Base-by-base conservation (phyloP, 2,797 vertebrate genomes). In the Sibirionetta formosa region DNA sequence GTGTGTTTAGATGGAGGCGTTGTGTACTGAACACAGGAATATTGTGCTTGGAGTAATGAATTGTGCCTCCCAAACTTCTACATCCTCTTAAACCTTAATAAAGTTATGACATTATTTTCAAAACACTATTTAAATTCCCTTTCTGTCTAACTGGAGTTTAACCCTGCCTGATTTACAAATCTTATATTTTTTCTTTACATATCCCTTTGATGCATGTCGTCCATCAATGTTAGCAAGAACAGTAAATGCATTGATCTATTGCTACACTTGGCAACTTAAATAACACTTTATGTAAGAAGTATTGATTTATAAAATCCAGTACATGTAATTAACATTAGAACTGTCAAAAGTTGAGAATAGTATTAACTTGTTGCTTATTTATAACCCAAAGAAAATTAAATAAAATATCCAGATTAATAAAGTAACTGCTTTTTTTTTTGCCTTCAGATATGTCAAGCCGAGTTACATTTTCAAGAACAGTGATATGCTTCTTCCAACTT, bases 301-400 rank as follows among this genome's bases (percentile, higher is more conserved):
- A 96, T 94, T 95, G 96, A 97, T 96, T 97, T 97, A 92, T 94
- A 94, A 95, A 96, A 94, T 94, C 77, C 83, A 83, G 57, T 85
- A 90, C 94, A 80, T 95, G 90, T 97, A 97, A 96, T 97, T 97
- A 96, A 95, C 94, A 88, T 94, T 93, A 91, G 68, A 95, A 93
- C 90, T 96, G 96, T 93, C 96, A 96, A 93, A 96, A 95, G 77
- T 22, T 93, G 96, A 92, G 97, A 95, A 93, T 57, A 91, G 46
- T 90, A 93, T 96, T 95, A 96, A 95, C 93, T 95, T 88, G 82
- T 78, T 90, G 72, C 82, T 95, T 96, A 92, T 96, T 96, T 96
- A 96, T 96, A 95, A 95, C 65, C 26, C 26, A 71, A 77, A 88
- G 93, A 96, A 95, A 95, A 97, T 95, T 38, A 95, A 95, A 94